Conservation (phyloP, 2,888 invertebrate species). For the Spilarctia lutea region DNA sequence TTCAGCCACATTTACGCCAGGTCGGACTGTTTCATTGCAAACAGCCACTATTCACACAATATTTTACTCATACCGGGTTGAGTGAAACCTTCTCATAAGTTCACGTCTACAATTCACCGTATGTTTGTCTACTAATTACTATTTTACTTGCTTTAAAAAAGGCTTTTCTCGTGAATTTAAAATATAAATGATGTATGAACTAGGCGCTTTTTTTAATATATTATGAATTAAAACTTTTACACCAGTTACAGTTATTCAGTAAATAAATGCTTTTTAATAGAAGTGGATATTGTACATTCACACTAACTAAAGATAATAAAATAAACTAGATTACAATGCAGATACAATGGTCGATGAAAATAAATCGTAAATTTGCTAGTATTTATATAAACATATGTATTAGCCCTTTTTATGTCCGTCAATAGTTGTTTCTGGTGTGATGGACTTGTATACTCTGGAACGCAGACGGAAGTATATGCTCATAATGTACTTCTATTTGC, state of each 20-base stretch:
- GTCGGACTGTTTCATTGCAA: slow-evolving; percentile 44
- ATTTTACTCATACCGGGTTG: slow-evolving; percentile 26
- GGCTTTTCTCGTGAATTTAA: slow-evolving; percentile 22
- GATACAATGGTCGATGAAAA: too few relatives aligned
- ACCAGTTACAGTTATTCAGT: not conserved
- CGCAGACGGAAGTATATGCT: too few relatives aligned
- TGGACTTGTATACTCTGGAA: too few relatives aligned
- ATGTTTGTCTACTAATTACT: slow-evolving; percentile 45
- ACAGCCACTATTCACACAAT: slow-evolving; percentile 48
- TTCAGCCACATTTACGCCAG: slow-evolving; percentile 32
- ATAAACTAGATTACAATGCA: too few relatives aligned
- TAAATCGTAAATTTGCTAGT: too few relatives aligned
- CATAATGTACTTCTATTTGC: too few relatives aligned
- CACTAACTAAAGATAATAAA: too few relatives aligned
- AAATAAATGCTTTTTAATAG: too few relatives aligned
- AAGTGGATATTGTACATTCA: too few relatives aligned
- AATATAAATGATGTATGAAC: not conserved
- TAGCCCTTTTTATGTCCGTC: too few relatives aligned
- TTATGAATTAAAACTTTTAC: not conserved
- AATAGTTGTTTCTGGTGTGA: too few relatives aligned
- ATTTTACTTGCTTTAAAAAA: slow-evolving; percentile 31
- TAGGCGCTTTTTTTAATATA: not conserved
- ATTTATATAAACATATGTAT: too few relatives aligned
- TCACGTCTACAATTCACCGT: slow-evolving; percentile 25
- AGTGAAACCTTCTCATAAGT: slow-evolving; percentile 26